Conservation (phyloP, 1,140 invertebrate species). For the Drosophila eugracilis region DNA sequence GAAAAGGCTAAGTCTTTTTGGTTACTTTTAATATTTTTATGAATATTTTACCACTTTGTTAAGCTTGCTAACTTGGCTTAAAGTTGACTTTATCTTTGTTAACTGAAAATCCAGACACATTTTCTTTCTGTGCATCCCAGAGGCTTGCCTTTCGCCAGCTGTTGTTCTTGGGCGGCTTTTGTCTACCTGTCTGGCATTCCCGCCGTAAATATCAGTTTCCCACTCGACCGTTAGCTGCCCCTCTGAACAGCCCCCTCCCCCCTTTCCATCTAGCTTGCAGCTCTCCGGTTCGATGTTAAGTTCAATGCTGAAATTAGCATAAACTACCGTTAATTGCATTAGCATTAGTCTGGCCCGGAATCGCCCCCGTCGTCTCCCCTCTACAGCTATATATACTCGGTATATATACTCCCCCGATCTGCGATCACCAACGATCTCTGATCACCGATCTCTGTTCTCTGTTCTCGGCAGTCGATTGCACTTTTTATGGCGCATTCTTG, state of each 20-base stretch:
- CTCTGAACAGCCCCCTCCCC: too few species aligned
- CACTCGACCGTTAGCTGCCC: conserved; percentile 33
- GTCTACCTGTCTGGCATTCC: conserved; percentile 44
- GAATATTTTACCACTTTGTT: too few species aligned
- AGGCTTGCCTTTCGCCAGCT: conserved; percentile 6
- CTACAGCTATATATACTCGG: conserved; percentile 8
- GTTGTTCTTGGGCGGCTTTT: conserved; percentile 20
- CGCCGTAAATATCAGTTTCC: conserved; percentile 72
- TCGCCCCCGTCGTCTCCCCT: conserved; percentile 26
- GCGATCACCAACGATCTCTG: too few species aligned
- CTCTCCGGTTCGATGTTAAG: conserved; percentile 70
- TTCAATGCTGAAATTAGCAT: conserved; percentile 84
- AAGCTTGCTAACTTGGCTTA: too few species aligned
- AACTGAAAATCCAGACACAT: too few species aligned
- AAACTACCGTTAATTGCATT: conserved; percentile 83
- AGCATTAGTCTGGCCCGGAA: conserved; percentile 67
- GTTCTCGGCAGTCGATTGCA: conserved; percentile 31
- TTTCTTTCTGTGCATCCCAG: conserved; percentile 6
- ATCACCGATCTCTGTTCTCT: too few species aligned
- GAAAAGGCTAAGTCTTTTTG: conserved; percentile 1
- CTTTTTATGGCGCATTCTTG: conserved; percentile 74
- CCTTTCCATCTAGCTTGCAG: not conserved
- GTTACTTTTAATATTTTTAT: too few species aligned
- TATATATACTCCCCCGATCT: too few species aligned
- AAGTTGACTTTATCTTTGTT: too few species aligned